Evolutionary conservation across 2,888 invertebrate genomes (phyloP).

Genomic region (Cephus rjabovi): DNA sequence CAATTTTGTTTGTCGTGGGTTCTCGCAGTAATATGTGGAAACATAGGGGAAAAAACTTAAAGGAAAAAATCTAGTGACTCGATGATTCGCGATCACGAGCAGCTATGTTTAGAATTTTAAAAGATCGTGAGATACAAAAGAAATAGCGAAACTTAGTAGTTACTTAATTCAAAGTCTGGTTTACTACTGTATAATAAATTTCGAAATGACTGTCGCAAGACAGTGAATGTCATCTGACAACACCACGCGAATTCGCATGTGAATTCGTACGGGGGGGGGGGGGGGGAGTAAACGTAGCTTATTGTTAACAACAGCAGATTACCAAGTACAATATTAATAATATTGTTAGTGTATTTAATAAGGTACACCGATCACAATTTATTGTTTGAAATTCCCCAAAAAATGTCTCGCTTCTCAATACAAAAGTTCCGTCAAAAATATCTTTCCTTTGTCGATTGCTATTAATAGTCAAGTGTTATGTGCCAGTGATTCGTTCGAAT

Average conservation of each 20-base stretch:
- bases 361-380: constrained; percentile 56
- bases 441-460: constrained; percentile 46
- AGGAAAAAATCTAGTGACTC: not conserved
- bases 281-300: constrained; percentile 31
- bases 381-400: constrained; percentile 40
- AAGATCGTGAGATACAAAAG: not conserved
- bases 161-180: not conserved
- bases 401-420: constrained; percentile 44
- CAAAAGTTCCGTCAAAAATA: constrained; percentile 57
- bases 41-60: not conserved
- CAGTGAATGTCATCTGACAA: not conserved
- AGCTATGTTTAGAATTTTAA: not conserved
- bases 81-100: not conserved
- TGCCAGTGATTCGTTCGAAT: constrained; percentile 31
- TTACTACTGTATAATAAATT: not conserved
- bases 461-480: constrained; percentile 36
- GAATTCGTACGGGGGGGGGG: constrained; percentile 21
- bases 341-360: constrained; percentile 40
- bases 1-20: not conserved
- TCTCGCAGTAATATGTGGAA: not conserved
- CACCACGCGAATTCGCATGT: constrained; percentile 30
- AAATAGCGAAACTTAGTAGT: not conserved
- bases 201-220: too few species aligned
- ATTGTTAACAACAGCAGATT: constrained; percentile 61
- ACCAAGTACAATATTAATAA: constrained; percentile 46